Evolutionary conservation across 2,888 invertebrate species (phyloP), one percentile per base, ranked within the genome.

Genomic region (Cremastobaeus sp.): DNA sequence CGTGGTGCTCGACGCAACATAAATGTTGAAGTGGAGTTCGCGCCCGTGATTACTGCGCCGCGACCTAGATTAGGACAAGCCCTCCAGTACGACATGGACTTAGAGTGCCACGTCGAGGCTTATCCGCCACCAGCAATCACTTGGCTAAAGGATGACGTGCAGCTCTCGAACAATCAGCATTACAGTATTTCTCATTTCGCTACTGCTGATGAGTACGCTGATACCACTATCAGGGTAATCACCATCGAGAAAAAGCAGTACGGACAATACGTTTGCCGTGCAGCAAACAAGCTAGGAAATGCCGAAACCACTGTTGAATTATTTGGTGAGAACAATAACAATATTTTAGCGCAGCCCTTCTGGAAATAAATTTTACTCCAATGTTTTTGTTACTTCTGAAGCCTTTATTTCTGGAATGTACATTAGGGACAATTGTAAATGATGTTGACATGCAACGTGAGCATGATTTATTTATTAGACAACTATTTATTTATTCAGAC

Each of bases 71-170:
- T 96, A 25, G 96, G 96, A 8, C 92, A 95, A 90, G 97, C 97
- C 0, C 88, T 97, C 6, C 96, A 96, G 85, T 97, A 96, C 83
- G 96, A 97, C 81, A 96, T 97, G 93, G 96, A 97, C 82, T 87
- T 98, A 75, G 97, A 97, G 83, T 98, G 98, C 83, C 96, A 96
- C 86, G 94, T 97, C 9, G 96, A 96, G 85, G 97, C 97, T 0
- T 97, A 96, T 88, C 98, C 98, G 0, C 96, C 96, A 1, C 97
- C 98, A 0, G 95, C 95, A 0, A 96, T 98, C 76, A 91, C 92
- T 0, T 98, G 98, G 98, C 89, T 95, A 2, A 97, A 97, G 86
- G 96, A 96, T 54, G 94, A 93, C 43, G 89, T 93, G 0, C 92
- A 93, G 70, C 87, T 97, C 1, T 93, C 95, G 0, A 96, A 96